phyloP scores from a whole-genome alignment of 2,797 vertebrate species.

The Pristis pectinata region DNA sequence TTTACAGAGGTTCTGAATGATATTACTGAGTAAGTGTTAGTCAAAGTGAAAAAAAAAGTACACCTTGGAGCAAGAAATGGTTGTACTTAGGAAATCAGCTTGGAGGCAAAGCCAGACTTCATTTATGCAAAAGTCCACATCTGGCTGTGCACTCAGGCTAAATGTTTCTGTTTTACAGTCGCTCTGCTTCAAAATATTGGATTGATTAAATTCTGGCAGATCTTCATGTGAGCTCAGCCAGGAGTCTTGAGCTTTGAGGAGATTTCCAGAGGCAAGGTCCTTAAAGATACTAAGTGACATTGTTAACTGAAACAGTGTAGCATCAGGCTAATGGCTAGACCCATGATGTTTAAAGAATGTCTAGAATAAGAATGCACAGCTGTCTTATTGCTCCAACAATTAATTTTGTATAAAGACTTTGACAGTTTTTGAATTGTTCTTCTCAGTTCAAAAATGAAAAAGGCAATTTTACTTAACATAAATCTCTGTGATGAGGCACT shows the following conservation, averaged over 20 bases:
- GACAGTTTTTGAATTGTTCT: neutral
- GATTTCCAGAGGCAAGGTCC: slow-evolving; percentile 29
- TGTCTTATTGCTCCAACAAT: neutral
- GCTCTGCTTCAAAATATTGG: slow-evolving; percentile 7
- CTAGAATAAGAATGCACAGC: neutral
- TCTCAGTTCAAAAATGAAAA: neutral
- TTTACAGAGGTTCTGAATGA: neutral
- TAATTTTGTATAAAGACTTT: neutral
- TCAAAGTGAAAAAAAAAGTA: neutral
- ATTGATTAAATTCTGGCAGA: slow-evolving; percentile 37
- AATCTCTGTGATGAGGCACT: neutral
- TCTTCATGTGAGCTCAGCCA: slow-evolving; percentile 19
- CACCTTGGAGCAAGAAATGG: neutral
- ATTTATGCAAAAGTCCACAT: slow-evolving; percentile 30
- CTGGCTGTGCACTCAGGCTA: slow-evolving; percentile 7
- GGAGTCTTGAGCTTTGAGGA: slow-evolving; percentile 22
- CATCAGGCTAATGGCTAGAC: neutral
- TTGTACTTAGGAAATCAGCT: slow-evolving; percentile 15
- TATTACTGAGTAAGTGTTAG: neutral
- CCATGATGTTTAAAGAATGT: neutral
- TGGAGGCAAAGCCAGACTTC: slow-evolving; percentile 29
- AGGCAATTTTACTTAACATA: neutral
- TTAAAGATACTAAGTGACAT: slow-evolving; percentile 25
- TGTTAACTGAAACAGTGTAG: neutral
- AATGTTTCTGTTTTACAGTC: slow-evolving; percentile 38